These are phyloP conservation scores for Spialia ferax DNA, from an alignment of 2,888 invertebrate species.

Conservation along the genomic window DNA sequence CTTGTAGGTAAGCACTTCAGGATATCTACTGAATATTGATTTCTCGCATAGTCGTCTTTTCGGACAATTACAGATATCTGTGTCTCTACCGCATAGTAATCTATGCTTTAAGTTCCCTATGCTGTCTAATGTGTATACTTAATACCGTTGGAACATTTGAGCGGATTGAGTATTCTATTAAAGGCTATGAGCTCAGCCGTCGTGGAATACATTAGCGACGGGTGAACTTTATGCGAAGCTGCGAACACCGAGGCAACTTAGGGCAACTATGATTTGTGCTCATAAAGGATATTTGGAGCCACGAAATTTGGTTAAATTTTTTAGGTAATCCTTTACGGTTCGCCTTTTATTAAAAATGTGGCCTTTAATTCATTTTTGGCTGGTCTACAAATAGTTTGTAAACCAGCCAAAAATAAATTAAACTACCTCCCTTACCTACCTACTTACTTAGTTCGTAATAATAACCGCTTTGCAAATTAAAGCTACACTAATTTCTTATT, in stretches of 20 bases:
- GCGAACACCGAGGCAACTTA: slow-evolving; percentile 45
- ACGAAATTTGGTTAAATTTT: neutral
- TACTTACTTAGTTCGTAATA: too few species aligned
- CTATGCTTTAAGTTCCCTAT: slow-evolving; percentile 59
- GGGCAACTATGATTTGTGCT: slow-evolving; percentile 57
- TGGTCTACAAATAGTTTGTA: too few species aligned
- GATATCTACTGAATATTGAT: too few species aligned
- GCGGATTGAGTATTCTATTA: slow-evolving; percentile 79
- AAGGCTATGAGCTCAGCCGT: slow-evolving; percentile 80
- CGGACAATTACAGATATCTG: neutral
- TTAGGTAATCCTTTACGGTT: too few species aligned
- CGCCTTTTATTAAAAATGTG: too few species aligned
- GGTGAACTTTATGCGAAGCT: slow-evolving; percentile 79
- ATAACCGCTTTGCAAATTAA: too few species aligned
- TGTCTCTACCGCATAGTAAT: slow-evolving; percentile 36
- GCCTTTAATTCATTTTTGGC: too few species aligned
- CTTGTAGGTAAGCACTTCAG: too few species aligned
- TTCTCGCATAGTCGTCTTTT: too few species aligned
- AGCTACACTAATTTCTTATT: too few species aligned
- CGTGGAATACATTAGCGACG: slow-evolving; percentile 83
- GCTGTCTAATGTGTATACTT: slow-evolving; percentile 58
- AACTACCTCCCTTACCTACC: too few species aligned
- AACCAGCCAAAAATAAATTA: too few species aligned
- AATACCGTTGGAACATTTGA: slow-evolving; percentile 67
- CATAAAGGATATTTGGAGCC: slow-evolving; percentile 50